Evolutionary conservation across 2,888 invertebrate species (phyloP).

Genomic region (Aspidiotus destructor): DNA sequence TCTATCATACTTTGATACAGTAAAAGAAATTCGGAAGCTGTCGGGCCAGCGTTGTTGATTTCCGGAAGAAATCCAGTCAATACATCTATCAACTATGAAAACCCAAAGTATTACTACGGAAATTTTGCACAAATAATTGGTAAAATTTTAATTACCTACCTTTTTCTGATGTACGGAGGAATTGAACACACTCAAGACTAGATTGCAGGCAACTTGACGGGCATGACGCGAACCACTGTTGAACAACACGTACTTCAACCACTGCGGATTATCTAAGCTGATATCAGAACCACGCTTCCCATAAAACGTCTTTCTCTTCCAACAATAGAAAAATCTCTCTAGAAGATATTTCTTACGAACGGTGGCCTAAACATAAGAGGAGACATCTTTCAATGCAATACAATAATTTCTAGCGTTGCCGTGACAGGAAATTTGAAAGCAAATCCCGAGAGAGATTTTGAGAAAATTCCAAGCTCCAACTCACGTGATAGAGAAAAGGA

Average conservation of each 20-base stretch:
- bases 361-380: slow-evolving; percentile 34
- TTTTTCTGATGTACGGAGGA: slow-evolving; percentile 58
- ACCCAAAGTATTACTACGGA: neutral
- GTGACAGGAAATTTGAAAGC: too few relatives aligned
- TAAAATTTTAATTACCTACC: slow-evolving; percentile 42
- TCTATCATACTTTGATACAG: slow-evolving; percentile 77
- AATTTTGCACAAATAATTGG: neutral
- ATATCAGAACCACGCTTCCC: neutral
- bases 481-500: too few relatives aligned
- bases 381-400: neutral
- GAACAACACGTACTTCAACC: slow-evolving; percentile 87
- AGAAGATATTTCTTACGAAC: slow-evolving; percentile 47
- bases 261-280: slow-evolving; percentile 58
- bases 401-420: too few relatives aligned
- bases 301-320: slow-evolving; percentile 53
- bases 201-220: slow-evolving; percentile 77
- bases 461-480: too few relatives aligned
- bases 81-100: slow-evolving; percentile 61
- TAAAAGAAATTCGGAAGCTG: slow-evolving; percentile 79
- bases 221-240: slow-evolving; percentile 83
- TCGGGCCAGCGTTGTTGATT: slow-evolving; percentile 78
- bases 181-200: slow-evolving; percentile 72
- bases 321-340: slow-evolving; percentile 65
- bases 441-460: too few relatives aligned
- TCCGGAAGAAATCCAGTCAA: slow-evolving; percentile 80